Base-by-base conservation (phyloP, 2,888 invertebrate genomes). In the Tipula unca region DNA sequence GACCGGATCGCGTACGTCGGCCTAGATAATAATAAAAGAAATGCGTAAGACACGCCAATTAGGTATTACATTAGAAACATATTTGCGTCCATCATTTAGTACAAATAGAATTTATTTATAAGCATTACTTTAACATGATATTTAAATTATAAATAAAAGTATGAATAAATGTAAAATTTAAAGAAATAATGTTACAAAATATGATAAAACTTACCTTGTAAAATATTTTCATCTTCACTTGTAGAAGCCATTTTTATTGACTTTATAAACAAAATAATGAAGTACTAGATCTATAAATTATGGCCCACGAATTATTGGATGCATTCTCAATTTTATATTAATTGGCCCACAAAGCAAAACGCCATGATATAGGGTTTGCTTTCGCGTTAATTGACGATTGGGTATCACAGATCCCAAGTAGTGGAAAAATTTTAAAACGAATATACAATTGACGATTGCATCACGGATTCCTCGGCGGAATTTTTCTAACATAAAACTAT, bases 1-100 rank as follows among this genome's bases (percentile, higher is more conserved):
- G 91, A 14, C 93, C 92, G 0, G 94, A 93, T 85, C 94, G 92
- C 20, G 93, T 93, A 54, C 93, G 92, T 85, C 93, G 90, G 42
- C 92, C 93, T 93, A 86, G 5, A 88, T 13, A 83, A 36, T 36
- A 85, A 54, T 29, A 82, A 69, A 35, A 39, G 32, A 85, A 36
- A 25, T 20, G 25, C 20, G 69, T 5, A 48, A 48, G 25, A 69
- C 69, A 69, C 69, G 69, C 69, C 69, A 69, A 69, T 69, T 69
- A 69, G 5, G 10, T 69, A 25, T 69, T 25, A 25, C 25, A 25
- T 3, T 2, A 69, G 25, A 8, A 10, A 0, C 1, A 25, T 4
- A 48, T 48, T 48, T 48, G 0, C 6, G 17, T n/a, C 10, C 1
- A 17, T 17, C 1, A 17, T 17, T n/a, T 29, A 0, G 25, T 8